Conservation (phyloP, 2,113 vertebrate species). For the Apeltes quadracus region DNA sequence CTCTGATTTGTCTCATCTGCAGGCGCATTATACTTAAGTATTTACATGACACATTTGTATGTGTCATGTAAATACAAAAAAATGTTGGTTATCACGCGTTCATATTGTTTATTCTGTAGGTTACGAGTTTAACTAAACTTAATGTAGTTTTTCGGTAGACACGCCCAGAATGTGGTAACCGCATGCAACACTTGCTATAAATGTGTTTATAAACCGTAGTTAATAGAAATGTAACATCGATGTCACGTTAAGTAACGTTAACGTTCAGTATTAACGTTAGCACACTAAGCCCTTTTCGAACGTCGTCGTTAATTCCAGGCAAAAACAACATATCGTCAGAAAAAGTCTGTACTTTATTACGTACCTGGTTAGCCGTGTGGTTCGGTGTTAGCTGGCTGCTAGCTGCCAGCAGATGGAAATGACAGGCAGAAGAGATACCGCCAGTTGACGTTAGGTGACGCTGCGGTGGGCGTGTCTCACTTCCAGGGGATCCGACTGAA, state of each 20-base stretch:
- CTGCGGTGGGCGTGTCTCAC: conserved; percentile 35
- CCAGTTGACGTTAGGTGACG: too few relatives aligned
- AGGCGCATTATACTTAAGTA: too few relatives aligned
- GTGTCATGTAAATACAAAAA: too few relatives aligned
- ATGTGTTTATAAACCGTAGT: neutral
- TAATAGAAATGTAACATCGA: neutral
- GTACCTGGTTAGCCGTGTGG: conserved; percentile 13
- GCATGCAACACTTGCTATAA: neutral
- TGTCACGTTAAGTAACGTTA: neutral
- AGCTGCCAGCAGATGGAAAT: neutral
- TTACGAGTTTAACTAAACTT: neutral
- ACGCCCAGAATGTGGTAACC: neutral
- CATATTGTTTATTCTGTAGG: neutral
- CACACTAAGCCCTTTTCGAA: neutral
- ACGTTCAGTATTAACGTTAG: neutral
- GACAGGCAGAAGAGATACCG: neutral
- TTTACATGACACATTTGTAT: too few relatives aligned
- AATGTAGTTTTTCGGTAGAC: neutral
- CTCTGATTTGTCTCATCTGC: too few relatives aligned
- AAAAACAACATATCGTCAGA: neutral
- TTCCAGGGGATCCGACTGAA: too few relatives aligned
- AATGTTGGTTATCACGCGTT: neutral
- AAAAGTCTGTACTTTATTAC: rapidly evolving
- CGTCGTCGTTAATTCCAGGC: neutral
- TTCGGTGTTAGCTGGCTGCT: neutral